A percentile compares a stretch with the other conserved stretches of the same genome.
Evolutionary conservation across 2,113 vertebrate species (phyloP).

Genomic region (Orcinus orca): DNA sequence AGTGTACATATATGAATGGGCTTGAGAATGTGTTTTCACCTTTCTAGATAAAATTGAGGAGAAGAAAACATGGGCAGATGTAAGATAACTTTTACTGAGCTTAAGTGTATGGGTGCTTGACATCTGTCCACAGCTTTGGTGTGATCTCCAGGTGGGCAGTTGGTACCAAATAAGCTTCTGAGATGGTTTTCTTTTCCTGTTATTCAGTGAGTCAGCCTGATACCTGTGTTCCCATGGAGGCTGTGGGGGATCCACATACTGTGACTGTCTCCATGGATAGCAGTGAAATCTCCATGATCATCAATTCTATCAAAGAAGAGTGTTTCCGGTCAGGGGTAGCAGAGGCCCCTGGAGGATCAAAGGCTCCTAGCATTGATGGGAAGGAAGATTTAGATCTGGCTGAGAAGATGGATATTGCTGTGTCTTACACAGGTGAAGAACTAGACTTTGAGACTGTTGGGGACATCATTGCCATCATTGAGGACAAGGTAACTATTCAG

Average conservation of each 20-base stretch:
- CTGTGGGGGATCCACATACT: conserved; percentile 85
- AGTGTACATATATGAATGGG: conserved; percentile 6
- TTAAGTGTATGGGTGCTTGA: conserved; percentile 45
- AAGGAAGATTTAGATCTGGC: conserved; percentile 92
- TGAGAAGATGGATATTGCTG: conserved; percentile 94
- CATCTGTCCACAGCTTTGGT: conserved; percentile 40
- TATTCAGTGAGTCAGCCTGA: conserved; percentile 85
- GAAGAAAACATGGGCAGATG: conserved; percentile 4
- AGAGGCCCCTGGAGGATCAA: conserved; percentile 84
- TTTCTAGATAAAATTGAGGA: conserved; percentile 41
- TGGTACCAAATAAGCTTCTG: conserved; percentile 61
- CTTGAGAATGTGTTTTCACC: conserved; percentile 49
- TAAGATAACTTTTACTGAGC: background rate
- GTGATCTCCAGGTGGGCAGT: conserved; percentile 47
- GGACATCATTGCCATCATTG: conserved; percentile 98
- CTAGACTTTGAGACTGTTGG: conserved; percentile 96
- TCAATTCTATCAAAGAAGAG: conserved; percentile 89
- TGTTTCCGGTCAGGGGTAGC: conserved; percentile 84
- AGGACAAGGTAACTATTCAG: conserved; percentile 93
- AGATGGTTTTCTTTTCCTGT: conserved; percentile 74
- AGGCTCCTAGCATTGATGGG: conserved; percentile 86
- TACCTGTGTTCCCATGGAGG: conserved; percentile 84
- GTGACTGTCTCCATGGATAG: conserved; percentile 89
- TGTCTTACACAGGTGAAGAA: conserved; percentile 96
- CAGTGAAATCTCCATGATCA: conserved; percentile 89